These are phyloP conservation scores for Valencia hispanica DNA, from an alignment of 2,797 vertebrate species.

Conservation along the genomic window DNA sequence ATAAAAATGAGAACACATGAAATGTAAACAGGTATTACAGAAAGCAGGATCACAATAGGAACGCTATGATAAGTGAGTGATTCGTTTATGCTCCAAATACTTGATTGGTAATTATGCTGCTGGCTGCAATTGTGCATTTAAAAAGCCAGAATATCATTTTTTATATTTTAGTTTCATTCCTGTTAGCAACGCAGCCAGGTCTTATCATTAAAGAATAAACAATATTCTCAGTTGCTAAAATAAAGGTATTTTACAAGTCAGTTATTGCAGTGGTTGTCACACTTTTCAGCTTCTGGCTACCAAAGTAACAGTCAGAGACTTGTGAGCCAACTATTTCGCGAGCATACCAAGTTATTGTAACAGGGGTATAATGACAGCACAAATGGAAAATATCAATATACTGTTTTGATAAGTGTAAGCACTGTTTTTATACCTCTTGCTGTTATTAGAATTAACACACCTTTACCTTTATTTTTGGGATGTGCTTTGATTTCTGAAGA, in stretches of 20 bases:
- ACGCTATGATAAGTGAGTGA: neutral
- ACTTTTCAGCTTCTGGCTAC: neutral
- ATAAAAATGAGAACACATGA: constrained; percentile 21
- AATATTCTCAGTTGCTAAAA: neutral
- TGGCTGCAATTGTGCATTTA: neutral
- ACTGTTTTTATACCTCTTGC: neutral
- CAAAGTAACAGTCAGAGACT: neutral
- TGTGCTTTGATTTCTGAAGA: neutral
- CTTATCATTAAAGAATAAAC: neutral
- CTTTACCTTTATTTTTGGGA: neutral
- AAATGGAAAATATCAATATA: neutral
- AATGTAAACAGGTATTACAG: constrained; percentile 17
- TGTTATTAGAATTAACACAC: neutral
- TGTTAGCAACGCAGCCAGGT: neutral
- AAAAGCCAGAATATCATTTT: neutral
- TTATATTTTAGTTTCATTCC: neutral
- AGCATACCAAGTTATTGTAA: neutral
- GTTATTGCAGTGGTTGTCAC: neutral
- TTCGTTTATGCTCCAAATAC: neutral
- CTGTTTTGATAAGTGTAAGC: neutral
- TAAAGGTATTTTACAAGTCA: neutral
- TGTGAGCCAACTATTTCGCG: neutral
- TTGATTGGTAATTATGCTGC: neutral
- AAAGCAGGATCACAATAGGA: constrained; percentile 17
- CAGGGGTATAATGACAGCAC: neutral